phyloP scores from a whole-genome alignment of 2,797 vertebrate genomes.

The Macropodus opercularis region DNA sequence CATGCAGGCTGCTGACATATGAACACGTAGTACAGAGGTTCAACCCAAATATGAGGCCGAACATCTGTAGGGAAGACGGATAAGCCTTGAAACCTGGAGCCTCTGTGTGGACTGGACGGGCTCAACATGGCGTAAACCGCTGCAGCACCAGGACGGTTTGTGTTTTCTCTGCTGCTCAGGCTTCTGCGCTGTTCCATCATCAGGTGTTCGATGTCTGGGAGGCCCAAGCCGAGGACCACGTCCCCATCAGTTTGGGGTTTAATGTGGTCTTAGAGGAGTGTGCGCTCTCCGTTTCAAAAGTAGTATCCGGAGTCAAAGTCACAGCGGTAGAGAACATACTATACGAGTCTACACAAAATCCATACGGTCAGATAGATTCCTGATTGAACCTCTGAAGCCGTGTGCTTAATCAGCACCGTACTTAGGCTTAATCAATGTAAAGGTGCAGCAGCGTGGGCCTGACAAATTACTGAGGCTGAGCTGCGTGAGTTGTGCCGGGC shows the following conservation, averaged over 20 bases:
- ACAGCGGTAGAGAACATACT: slow-evolving; percentile 15
- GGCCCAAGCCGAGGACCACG: too few relatives aligned
- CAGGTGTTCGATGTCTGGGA: too few relatives aligned
- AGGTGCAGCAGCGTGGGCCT: slow-evolving; percentile 35
- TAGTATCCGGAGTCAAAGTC: slow-evolving; percentile 36
- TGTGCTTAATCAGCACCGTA: slow-evolving; percentile 66
- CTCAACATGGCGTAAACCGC: too few relatives aligned
- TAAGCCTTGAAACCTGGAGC: too few relatives aligned
- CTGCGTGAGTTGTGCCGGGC: slow-evolving; percentile 29
- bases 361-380: slow-evolving; percentile 26
- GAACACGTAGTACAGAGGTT: too few relatives aligned
- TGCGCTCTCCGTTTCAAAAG: slow-evolving; percentile 27
- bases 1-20: neutral
- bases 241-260: too few relatives aligned
- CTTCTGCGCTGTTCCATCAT: neutral
- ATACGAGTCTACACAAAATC: slow-evolving; percentile 39
- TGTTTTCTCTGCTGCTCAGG: neutral
- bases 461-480: slow-evolving; percentile 37
- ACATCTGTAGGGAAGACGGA: too few relatives aligned
- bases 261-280: too few relatives aligned
- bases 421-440: slow-evolving; percentile 57
- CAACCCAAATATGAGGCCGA: too few relatives aligned
- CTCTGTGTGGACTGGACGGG: too few relatives aligned
- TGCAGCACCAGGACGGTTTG: too few relatives aligned
- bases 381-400: slow-evolving; percentile 49